These are phyloP conservation scores for Mugil cephalus DNA, from an alignment of 2,113 vertebrate genomes.

Conservation along the genomic window DNA sequence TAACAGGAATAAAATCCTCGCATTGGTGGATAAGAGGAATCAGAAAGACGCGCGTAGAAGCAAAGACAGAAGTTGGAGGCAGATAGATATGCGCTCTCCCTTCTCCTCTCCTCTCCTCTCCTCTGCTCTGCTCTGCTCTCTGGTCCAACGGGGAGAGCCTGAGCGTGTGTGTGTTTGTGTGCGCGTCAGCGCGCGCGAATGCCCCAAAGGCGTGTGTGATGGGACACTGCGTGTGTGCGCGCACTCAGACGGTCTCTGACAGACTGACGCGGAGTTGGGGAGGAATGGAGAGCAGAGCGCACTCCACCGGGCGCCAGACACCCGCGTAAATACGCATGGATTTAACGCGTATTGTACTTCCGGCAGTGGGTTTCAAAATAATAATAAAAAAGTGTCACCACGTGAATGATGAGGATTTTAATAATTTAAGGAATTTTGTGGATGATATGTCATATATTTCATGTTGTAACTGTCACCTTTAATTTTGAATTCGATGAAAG, in stretches of 20 bases:
- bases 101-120: slow-evolving; percentile 2
- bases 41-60: slow-evolving; percentile 20
- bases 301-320: slow-evolving; percentile 44
- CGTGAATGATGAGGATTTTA: no score
- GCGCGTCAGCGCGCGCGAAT: slow-evolving; percentile 18
- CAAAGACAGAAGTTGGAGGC: slow-evolving; percentile 40
- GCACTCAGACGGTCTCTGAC: slow-evolving; percentile 58
- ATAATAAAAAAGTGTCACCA: no score
- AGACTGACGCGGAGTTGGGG: slow-evolving; percentile 65
- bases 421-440: no score
- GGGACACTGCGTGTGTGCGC: slow-evolving; percentile 38
- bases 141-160: slow-evolving; percentile 27
- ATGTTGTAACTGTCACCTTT: no score
- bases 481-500: no score
- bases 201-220: neutral
- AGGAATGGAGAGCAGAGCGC: slow-evolving; percentile 63
- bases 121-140: slow-evolving; percentile 7
- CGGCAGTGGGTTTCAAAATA: slow-evolving; percentile 57
- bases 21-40: slow-evolving; percentile 54
- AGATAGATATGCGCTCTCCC: slow-evolving; percentile 11
- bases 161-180: slow-evolving; percentile 14
- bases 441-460: no score
- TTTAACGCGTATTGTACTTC: neutral
- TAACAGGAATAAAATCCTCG: slow-evolving; percentile 47
- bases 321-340: slow-evolving; percentile 11